A percentile compares a stretch with the other conserved stretches of the same genome.
Conservation (phyloP, 2,888 invertebrate species). For the Mactromeris polynyma region DNA sequence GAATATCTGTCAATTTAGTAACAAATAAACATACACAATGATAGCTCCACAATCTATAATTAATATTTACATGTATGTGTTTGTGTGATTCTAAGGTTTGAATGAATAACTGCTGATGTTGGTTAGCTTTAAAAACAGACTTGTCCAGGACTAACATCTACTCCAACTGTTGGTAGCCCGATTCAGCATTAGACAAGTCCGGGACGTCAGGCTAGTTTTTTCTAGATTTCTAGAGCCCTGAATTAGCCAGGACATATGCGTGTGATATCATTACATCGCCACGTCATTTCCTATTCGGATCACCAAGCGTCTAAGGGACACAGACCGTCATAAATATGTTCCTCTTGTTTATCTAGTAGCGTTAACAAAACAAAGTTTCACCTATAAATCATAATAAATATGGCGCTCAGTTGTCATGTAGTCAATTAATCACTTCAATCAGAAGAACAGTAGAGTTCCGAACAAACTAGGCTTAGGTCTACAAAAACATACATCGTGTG, state of each 20-base stretch:
- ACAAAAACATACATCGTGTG: conserved; percentile 51
- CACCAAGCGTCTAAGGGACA: background rate
- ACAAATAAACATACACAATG: no score
- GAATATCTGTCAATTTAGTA: no score
- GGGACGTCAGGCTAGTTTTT: no score
- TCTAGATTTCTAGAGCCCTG: no score
- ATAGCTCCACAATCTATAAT: no score
- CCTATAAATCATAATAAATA: conserved; percentile 46
- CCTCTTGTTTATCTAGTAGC: background rate
- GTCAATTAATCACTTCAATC: conserved; percentile 53
- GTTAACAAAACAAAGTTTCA: background rate
- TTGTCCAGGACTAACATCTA: no score
- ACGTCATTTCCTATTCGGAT: background rate
- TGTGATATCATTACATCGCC: background rate
- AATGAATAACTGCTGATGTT: no score
- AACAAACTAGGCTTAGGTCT: conserved; percentile 43
- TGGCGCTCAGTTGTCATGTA: conserved; percentile 33
- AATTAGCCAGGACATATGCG: background rate
- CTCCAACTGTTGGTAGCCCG: no score
- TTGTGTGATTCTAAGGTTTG: no score
- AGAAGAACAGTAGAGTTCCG: conserved; percentile 33
- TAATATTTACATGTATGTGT: no score
- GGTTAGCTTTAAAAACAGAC: no score
- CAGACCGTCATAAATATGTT: background rate
- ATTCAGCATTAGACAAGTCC: no score